phyloP scores from a whole-genome alignment of 2,888 invertebrate species.

The Andrena marginata region DNA sequence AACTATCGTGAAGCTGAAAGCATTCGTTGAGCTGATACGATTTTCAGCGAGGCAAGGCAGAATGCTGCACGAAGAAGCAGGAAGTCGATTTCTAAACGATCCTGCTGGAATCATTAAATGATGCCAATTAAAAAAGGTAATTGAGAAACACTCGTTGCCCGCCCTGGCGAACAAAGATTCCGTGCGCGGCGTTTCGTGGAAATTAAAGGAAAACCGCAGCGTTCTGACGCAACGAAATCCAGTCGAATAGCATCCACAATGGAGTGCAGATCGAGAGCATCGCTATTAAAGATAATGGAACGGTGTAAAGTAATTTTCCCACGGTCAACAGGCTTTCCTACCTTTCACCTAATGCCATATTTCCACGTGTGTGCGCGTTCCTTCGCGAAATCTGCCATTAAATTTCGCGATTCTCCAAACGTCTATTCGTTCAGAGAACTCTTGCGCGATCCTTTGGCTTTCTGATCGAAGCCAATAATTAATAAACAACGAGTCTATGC shows the following conservation, averaged over 20 bases:
- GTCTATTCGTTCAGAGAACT: background rate
- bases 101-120: conserved; percentile 60
- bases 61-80: conserved; percentile 47
- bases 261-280: conserved; percentile 71
- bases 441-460: background rate
- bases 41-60: conserved; percentile 16
- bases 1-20: no score
- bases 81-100: conserved; percentile 62
- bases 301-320: conserved; percentile 68
- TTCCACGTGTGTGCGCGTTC: conserved; percentile 44
- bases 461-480: conserved; percentile 1
- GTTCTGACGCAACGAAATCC: conserved; percentile 68
- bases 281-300: conserved; percentile 73
- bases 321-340: conserved; percentile 65
- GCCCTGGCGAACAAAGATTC: conserved; percentile 51
- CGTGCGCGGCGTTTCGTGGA: conserved; percentile 58
- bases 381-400: conserved; percentile 33
- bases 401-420: conserved; percentile 17
- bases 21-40: background rate
- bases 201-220: conserved; percentile 58
- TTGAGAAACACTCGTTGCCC: conserved; percentile 53
- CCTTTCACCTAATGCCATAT: conserved; percentile 65
- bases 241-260: conserved; percentile 70
- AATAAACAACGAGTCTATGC: conserved; percentile 25
- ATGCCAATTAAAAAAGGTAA: conserved; percentile 62